A percentile compares a stretch with the other conserved stretches of the same genome.
These are phyloP conservation scores for Struthidea cinerea DNA, from an alignment of 2,113 vertebrate genomes.

Conservation along the genomic window DNA sequence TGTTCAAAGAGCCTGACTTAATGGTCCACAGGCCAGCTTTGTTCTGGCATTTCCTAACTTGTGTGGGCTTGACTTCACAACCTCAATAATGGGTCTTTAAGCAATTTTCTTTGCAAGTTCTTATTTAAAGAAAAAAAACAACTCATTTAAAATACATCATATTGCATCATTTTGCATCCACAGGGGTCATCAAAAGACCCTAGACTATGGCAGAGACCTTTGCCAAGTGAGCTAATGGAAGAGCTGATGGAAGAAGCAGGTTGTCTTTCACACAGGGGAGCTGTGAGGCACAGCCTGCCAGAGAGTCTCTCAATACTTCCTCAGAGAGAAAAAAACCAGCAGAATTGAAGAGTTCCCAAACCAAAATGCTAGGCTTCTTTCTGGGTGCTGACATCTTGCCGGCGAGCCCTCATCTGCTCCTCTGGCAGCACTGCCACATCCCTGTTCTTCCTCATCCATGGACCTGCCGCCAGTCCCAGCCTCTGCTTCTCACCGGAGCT, in stretches of 20 bases:
- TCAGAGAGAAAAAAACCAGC: not conserved
- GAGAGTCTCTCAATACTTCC: not conserved
- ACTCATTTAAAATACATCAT: conserved; percentile 10
- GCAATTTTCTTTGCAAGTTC: not conserved
- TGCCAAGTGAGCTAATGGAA: not conserved
- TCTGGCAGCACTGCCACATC: not conserved
- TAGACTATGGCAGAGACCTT: not conserved
- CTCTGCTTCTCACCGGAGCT: not conserved
- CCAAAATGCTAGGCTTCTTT: not conserved
- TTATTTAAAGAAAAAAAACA: not conserved
- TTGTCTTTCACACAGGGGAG: not conserved
- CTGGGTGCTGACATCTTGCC: not conserved
- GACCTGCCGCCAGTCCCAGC: not conserved
- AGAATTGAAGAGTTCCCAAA: not conserved
- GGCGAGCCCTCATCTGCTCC: not conserved
- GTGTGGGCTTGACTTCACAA: not conserved
- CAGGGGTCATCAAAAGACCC: not conserved
- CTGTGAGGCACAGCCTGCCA: not conserved
- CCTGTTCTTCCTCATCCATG: not conserved
- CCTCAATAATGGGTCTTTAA: not conserved
- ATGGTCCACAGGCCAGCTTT: not conserved
- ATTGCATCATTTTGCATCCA: not conserved
- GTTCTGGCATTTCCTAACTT: not conserved
- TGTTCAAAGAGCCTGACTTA: not conserved
- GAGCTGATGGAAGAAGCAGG: not conserved